Base-by-base conservation (phyloP, 2,797 vertebrate genomes). In the Neosilurus mollespiculum region DNA sequence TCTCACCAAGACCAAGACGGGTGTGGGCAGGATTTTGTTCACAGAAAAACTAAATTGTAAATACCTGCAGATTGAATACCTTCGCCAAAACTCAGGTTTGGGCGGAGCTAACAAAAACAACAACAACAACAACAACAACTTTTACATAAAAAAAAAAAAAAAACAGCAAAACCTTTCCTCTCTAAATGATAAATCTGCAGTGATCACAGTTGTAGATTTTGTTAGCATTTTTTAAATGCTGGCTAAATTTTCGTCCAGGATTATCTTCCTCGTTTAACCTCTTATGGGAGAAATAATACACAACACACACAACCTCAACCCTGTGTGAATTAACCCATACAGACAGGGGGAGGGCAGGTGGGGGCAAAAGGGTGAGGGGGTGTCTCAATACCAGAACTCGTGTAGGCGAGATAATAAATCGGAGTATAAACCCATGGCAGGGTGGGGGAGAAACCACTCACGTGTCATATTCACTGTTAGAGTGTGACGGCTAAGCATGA, bases 401-500 rank as follows among this genome's bases (percentile, higher is more conserved):
- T 22, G 73, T 15, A 59, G 56, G 49, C 30, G 22, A 34, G 22
- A 56, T n/a, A 58, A 18, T 64, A 34, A 66, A 43, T 71, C n/a
- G 0, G 49, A 71, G 62, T 26, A 58, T 70, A 61, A 78, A 62
- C 9, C 34, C 9, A 59, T 20, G 64, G 30, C 15, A 70, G 53
- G 43, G 49, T 61, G 26, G 56, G 67, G 37, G 56, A 56, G 51
- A 56, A 70, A 26, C 22, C 30, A 26, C 18, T 67, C 30, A 67
- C 24, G 67, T 84, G 34, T 72, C 61, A 18, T 20, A 80, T 12
- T 59, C 34, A 66, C 61, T 56, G 87, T 82, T 15, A 64, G 51
- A 67, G 81, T 88, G 85, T 87, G 88, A 84, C 34, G 85, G 81
- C 24, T 15, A 75, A 87, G 86, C 72, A 79, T 91, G 92, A 91